A percentile compares a stretch with the other conserved stretches of the same genome.
Evolutionary conservation across 2,113 vertebrate genomes (phyloP).

Genomic region (Lipophrys pholis): DNA sequence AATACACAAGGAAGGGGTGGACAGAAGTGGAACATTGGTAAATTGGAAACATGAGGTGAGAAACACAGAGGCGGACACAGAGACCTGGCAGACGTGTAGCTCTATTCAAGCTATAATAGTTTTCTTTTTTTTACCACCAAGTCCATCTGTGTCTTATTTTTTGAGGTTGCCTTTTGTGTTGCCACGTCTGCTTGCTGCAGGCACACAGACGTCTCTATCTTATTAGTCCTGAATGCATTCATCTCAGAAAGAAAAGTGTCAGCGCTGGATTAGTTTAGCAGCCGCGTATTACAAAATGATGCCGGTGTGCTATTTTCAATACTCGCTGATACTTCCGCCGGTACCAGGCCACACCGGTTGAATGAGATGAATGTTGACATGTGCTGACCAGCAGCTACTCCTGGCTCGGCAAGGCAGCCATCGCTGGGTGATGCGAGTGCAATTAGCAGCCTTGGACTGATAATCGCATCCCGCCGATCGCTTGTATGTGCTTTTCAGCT

Average conservation of each 20-base stretch:
- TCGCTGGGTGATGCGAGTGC: constrained; percentile 23
- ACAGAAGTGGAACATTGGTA: too few relatives aligned
- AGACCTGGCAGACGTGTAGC: too few relatives aligned
- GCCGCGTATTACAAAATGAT: background rate
- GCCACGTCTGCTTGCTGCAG: too few relatives aligned
- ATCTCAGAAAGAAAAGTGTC: background rate
- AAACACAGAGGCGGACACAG: too few relatives aligned
- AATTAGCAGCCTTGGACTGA: background rate
- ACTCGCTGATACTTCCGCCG: background rate
- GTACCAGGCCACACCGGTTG: background rate
- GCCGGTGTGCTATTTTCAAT: background rate
- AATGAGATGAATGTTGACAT: constrained; percentile 56
- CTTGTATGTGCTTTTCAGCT: background rate
- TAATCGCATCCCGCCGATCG: constrained; percentile 5
- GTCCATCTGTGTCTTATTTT: background rate
- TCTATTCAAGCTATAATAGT: too few relatives aligned
- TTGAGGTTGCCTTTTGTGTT: too few relatives aligned
- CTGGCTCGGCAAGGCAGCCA: constrained; percentile 19
- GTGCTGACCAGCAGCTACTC: constrained; percentile 50
- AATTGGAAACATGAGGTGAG: too few relatives aligned
- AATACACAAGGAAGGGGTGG: too few relatives aligned
- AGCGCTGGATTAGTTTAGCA: background rate
- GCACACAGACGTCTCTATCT: too few relatives aligned
- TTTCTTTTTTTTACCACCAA: background rate
- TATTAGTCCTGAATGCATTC: too few relatives aligned